Base-by-base conservation (phyloP, 1,140 invertebrate species). In the Caenorhabditis latens region DNA sequence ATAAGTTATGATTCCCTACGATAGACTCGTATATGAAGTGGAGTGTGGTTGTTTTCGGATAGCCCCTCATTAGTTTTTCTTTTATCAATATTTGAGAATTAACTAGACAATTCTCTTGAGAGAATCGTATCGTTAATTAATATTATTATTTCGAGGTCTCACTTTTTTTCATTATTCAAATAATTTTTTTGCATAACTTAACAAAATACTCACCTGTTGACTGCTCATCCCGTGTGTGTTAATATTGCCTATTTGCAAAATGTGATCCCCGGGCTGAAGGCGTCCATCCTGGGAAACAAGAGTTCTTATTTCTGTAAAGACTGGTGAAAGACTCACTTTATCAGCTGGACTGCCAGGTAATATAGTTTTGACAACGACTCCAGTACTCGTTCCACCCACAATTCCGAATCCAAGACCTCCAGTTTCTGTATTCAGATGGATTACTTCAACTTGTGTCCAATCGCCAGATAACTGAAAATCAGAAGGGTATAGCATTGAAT, bases 361-460 rank as follows among this genome's bases (percentile, higher is more conserved):
- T 75, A 98, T 96, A 83, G 96, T 98, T 93, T 98, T 98, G 84
- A 98, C 96, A 11, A 98, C 96, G 82, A 98, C 97, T n/a, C 97
- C 97, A 32, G 97, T 98, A 92, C 96, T 97, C 71, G 96, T 94
- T 11, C 97, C 97, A 75, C 97, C 97, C 88, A 98, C 97, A 89
- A 98, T 96, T 82, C 97, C 97, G 93, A 98, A 98, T 83, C 97
- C 98, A 90, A 91, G 86, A 21, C 90, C 91, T 21, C 82, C 67
- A 24, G 84, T 79, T 50, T 91, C 91, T 75, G 92, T 92, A 53
- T 88, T 86, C 67, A 92, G 88, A 83, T 91, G 88, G 46, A 92
- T 88, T n/a, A 92, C 88, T 87, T 92, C 87, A 16, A 92, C 91
- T 89, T 92, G 91, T 42, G 90, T 90, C 90, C 90, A 92, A 65